Base-by-base conservation (phyloP, 2,113 vertebrate species). In the Amia ocellicauda region DNA sequence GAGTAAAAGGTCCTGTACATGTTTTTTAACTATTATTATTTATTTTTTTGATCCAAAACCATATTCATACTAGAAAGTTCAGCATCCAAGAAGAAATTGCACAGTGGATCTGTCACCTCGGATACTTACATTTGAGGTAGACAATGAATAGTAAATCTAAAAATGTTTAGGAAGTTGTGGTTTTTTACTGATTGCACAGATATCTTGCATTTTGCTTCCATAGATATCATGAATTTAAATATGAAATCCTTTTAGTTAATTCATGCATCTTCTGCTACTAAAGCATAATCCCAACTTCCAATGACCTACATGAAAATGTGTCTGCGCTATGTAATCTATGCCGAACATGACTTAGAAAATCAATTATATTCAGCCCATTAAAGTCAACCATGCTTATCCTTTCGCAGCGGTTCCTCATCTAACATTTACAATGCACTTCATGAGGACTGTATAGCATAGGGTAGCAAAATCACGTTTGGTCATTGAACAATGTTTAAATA, bases 361-460 rank as follows among this genome's bases (percentile, higher is more conserved):
- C 42, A 41, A 45, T 60, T 60, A 7, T 2, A 40, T 36, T 60
- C 58, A n/a, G 20, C 58, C 43, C 41, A 10, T 7, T 40, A 58
- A 3, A 20, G 11, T 19, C 29, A 20, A 23, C 42, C 36, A 60
- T 26, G 41, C 20, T 23, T 43, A 19, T 45, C 11, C 16, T 43
- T 43, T 60, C 40, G 22, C 31, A 27, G 9, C 23, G 20, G 11
- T 60, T 60, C 13, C 16, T 43, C 40, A 8, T 43, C 22, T 27
- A 27, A n/a, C 41, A 26, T 11, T 45, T 24, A 23, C 40, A 27
- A 19, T 22, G 23, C 41, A 13, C 16, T 43, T 14, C 1, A 20
- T 7, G 7, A 10, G 36, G 1, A 27, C 22, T 3, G 9, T 13
- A 11, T 14, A 60, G 58, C 17, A 43, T 45, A 45, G 20, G 7